Conservation (phyloP, 2,888 invertebrate genomes). For the Mayetiola destructor region DNA sequence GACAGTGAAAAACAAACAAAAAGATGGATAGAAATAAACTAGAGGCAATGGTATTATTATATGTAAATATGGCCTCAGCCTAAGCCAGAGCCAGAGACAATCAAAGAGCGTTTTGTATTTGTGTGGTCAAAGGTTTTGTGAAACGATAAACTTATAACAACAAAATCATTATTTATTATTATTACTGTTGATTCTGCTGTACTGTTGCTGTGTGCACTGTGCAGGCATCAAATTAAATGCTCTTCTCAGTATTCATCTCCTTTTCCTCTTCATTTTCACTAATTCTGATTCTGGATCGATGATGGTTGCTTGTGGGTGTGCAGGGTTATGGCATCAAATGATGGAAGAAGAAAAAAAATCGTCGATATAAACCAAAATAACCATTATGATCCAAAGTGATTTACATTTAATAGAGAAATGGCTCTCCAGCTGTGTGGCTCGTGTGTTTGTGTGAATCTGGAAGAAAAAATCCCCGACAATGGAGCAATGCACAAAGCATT, state of each 20-base stretch:
- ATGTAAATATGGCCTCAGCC: not conserved
- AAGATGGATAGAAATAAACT: not conserved
- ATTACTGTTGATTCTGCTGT: not conserved
- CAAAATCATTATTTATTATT: conserved; percentile 1
- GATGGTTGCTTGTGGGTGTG: not conserved
- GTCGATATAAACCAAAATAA: conserved; percentile 7
- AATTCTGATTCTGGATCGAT: not conserved
- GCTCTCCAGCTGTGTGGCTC: conserved; percentile 9
- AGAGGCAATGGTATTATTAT: not conserved
- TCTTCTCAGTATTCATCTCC: too few species aligned
- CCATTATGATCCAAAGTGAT: conserved; percentile 9
- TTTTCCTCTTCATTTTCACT: too few species aligned
- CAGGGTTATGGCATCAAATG: too few species aligned
- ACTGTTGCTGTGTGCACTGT: not conserved
- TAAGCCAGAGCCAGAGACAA: not conserved
- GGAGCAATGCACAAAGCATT: not conserved
- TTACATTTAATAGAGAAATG: conserved; percentile 11
- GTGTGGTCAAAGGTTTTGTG: conserved; percentile 13
- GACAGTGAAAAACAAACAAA: too few species aligned
- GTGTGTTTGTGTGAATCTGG: not conserved
- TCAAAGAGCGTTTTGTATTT: not conserved
- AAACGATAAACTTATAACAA: conserved; percentile 11
- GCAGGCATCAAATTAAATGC: not conserved
- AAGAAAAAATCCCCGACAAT: not conserved
- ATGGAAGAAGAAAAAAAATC: too few species aligned